phyloP scores from a whole-genome alignment of 2,797 vertebrate species.

The Manis crassicaudata region DNA sequence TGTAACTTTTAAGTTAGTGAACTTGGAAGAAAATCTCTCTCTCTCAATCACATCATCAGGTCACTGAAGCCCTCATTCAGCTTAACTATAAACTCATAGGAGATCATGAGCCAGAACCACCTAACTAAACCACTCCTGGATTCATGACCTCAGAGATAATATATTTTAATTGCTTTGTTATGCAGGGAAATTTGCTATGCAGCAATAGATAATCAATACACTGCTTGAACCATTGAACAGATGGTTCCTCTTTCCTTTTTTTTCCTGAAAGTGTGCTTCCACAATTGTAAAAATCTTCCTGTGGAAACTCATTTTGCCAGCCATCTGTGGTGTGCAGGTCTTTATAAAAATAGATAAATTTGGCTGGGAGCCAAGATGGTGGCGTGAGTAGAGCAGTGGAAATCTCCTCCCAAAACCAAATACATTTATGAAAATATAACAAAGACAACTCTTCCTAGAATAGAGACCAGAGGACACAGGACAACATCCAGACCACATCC shows the following conservation, averaged over 20 bases:
- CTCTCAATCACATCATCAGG: not conserved
- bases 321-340: not conserved
- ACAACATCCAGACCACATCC: too few relatives aligned
- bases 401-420: too few relatives aligned
- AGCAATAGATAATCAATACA: not conserved
- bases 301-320: slow-evolving; percentile 12
- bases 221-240: not conserved
- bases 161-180: not conserved
- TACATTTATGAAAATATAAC: too few relatives aligned
- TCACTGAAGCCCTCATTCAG: not conserved
- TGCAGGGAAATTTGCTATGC: not conserved
- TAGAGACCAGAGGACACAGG: too few relatives aligned
- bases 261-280: slow-evolving; percentile 8
- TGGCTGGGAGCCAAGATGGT: too few relatives aligned
- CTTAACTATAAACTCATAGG: not conserved
- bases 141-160: not conserved
- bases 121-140: not conserved
- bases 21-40: not conserved
- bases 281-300: not conserved
- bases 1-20: not conserved
- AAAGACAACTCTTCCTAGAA: too few relatives aligned
- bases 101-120: not conserved
- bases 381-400: too few relatives aligned
- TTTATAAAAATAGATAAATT: slow-evolving; percentile 22
- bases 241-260: slow-evolving; percentile 4